Evolutionary conservation across 2,113 vertebrate genomes (phyloP).

Genomic region (Gambusia holbrooki): DNA sequence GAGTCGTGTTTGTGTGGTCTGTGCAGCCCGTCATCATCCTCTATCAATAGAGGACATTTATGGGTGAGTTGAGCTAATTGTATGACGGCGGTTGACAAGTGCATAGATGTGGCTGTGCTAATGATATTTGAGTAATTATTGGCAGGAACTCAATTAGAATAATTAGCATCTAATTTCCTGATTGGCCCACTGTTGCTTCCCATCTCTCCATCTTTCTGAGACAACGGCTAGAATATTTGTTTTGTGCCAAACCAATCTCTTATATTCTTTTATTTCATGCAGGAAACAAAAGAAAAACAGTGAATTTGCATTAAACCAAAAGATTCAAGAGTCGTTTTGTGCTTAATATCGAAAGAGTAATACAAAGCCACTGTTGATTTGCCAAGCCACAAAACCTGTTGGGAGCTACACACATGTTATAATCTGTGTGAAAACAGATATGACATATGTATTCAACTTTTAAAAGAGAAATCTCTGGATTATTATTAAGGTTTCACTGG

Average conservation of each 20-base stretch:
- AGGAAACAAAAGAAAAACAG: background rate
- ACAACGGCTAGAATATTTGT: slow-evolving; percentile 1
- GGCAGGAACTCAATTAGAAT: slow-evolving; percentile 60
- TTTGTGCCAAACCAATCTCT: background rate
- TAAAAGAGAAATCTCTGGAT: slow-evolving; percentile 27
- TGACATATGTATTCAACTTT: background rate
- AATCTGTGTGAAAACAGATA: background rate
- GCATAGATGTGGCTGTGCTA: slow-evolving; percentile 26
- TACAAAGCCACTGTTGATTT: no score
- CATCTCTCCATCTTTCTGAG: slow-evolving; percentile 7
- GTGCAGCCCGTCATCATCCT: slow-evolving; percentile 50
- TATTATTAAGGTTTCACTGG: background rate
- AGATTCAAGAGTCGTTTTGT: background rate
- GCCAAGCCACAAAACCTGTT: no score
- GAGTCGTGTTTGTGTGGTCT: slow-evolving; percentile 17
- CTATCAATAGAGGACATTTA: slow-evolving; percentile 42
- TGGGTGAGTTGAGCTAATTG: slow-evolving; percentile 64
- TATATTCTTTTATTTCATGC: background rate
- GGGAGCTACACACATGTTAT: no score
- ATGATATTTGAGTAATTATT: slow-evolving; percentile 52
- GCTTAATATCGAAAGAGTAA: no score
- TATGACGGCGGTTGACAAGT: slow-evolving; percentile 45
- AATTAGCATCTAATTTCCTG: slow-evolving; percentile 48
- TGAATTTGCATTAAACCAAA: background rate
- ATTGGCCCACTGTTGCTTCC: slow-evolving; percentile 13